phyloP scores from a whole-genome alignment of 2,888 invertebrate genomes.

The Lacanobia wlatinum region DNA sequence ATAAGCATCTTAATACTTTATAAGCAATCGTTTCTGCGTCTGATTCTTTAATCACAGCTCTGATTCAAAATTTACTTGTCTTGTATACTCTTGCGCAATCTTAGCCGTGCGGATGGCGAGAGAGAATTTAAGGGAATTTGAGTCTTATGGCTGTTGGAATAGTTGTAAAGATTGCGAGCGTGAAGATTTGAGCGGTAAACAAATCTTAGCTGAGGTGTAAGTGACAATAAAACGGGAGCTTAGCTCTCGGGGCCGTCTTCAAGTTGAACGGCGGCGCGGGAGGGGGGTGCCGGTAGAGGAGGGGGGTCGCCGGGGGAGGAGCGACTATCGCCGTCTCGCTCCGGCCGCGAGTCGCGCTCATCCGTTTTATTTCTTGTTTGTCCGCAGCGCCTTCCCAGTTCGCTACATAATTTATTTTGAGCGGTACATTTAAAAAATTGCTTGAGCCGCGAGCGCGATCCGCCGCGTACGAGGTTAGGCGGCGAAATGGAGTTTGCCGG shows the following conservation, averaged over 20 bases:
- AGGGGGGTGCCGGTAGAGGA: conserved; percentile 25
- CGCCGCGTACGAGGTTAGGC: conserved; percentile 82
- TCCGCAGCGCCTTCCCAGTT: conserved; percentile 83
- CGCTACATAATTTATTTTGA: conserved; percentile 90
- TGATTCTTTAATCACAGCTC: conserved; percentile 86
- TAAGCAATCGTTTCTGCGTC: conserved; percentile 86
- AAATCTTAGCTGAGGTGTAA: conserved; percentile 87
- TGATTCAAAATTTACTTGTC: conserved; percentile 86
- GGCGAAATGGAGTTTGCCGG: conserved; percentile 84
- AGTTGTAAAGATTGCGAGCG: conserved; percentile 69
- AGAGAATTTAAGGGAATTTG: conserved; percentile 57
- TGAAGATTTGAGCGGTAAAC: conserved; percentile 77
- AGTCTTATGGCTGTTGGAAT: conserved; percentile 64
- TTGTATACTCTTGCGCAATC: conserved; percentile 73
- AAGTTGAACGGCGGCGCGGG: conserved; percentile 81
- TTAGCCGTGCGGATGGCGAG: conserved; percentile 61
- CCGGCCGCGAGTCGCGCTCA: conserved; percentile 79
- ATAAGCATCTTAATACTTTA: conserved; percentile 86
- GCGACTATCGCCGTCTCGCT: conserved; percentile 78
- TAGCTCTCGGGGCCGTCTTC: conserved; percentile 89
- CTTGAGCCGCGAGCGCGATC: conserved; percentile 66
- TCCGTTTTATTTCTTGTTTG: conserved; percentile 89
- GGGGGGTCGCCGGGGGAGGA: conserved; percentile 73
- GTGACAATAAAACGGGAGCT: conserved; percentile 90
- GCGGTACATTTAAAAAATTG: conserved; percentile 90